phyloP scores from a whole-genome alignment of 2,797 vertebrate genomes.

The Melanotaenia maccullochi region DNA sequence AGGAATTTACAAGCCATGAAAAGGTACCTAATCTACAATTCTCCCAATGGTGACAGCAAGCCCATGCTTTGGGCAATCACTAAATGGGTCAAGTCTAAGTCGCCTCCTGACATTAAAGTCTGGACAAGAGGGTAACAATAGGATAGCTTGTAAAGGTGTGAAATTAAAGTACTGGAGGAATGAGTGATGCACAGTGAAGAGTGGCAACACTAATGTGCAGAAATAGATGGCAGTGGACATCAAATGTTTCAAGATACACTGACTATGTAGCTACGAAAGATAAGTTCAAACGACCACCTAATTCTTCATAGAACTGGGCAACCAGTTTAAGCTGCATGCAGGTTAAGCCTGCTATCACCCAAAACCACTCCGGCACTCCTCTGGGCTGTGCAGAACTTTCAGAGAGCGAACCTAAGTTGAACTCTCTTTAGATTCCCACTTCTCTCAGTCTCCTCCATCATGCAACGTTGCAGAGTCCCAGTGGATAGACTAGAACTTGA shows the following conservation, averaged over 20 bases:
- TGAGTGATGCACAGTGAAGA: conserved; percentile 5
- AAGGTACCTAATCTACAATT: conserved; percentile 59
- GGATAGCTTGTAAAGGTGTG: conserved; percentile 26
- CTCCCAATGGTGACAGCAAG: conserved; percentile 1
- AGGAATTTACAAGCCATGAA: conserved; percentile 68
- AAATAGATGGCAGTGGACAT: background rate
- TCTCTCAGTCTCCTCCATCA: conserved; percentile 23
- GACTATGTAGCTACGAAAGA: conserved; percentile 6
- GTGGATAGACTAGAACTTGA: conserved; percentile 19
- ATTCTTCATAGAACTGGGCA: conserved; percentile 40
- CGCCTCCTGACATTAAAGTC: conserved; percentile 26
- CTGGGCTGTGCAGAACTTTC: conserved; percentile 31
- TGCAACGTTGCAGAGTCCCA: conserved; percentile 27
- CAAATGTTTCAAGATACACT: conserved; percentile 3
- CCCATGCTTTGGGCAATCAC: conserved; percentile 2
- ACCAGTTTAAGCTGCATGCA: conserved; percentile 27
- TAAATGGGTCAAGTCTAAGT: conserved; percentile 39
- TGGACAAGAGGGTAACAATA: conserved; percentile 20
- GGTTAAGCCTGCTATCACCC: conserved; percentile 56
- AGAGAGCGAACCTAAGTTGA: conserved; percentile 54
- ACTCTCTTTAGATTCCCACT: conserved; percentile 32
- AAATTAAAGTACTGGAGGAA: background rate
- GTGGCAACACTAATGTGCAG: background rate
- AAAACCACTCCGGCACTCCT: conserved; percentile 52
- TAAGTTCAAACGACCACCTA: conserved; percentile 49